Evolutionary conservation across 2,113 vertebrate species (phyloP).

Genomic region (Eretmochelys imbricata): DNA sequence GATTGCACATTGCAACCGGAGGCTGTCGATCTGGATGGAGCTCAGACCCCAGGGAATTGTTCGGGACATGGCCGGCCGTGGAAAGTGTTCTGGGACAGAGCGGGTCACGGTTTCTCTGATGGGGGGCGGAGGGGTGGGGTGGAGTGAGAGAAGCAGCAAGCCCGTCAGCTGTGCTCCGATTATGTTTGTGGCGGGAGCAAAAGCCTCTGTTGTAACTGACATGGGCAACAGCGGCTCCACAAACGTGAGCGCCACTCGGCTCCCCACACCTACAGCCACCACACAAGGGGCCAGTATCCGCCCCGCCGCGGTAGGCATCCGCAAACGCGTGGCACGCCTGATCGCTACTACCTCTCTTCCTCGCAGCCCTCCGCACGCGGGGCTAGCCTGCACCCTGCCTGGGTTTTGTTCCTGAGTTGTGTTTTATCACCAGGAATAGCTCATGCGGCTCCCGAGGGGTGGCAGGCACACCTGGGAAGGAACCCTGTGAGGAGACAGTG

Average conservation of each 20-base stretch:
- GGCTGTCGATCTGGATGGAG: accelerated
- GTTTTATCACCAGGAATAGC: background rate
- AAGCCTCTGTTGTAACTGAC: background rate
- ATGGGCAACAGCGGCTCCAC: background rate
- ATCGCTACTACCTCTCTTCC: background rate
- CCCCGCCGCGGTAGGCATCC: background rate
- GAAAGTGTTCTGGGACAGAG: background rate
- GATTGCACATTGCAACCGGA: background rate
- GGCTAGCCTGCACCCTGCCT: no score
- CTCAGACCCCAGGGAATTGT: background rate
- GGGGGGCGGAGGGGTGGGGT: background rate
- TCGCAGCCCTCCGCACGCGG: background rate
- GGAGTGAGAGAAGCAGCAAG: background rate
- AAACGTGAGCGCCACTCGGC: background rate
- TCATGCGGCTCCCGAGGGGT: background rate
- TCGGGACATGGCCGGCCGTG: background rate
- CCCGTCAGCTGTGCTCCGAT: background rate
- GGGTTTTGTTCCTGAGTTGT: background rate
- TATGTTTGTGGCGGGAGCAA: background rate
- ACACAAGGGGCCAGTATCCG: background rate
- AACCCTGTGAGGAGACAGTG: no score
- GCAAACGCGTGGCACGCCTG: background rate
- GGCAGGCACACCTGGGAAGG: background rate
- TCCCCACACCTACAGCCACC: background rate
- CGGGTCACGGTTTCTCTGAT: background rate